These are phyloP conservation scores for Heliconius congener DNA, from an alignment of 1,140 invertebrate species.

Conservation along the genomic window DNA sequence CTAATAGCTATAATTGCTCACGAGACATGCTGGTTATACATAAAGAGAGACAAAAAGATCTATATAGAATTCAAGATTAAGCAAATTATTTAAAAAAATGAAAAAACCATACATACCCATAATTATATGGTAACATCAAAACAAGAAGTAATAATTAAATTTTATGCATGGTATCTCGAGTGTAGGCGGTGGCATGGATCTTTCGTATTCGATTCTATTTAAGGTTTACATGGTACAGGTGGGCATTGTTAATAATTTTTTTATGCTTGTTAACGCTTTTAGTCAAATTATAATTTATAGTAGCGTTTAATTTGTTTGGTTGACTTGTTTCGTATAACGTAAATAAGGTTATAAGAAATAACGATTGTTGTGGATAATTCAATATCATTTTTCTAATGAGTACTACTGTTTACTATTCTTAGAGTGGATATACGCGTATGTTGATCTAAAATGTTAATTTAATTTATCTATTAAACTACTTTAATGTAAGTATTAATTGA, in stretches of 20 bases:
- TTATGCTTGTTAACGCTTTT: constrained; percentile 39
- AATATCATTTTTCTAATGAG: too few species aligned
- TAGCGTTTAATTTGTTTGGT: not conserved
- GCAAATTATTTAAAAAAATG: not conserved
- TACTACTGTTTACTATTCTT: not conserved
- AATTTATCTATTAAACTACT: not conserved
- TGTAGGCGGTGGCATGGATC: constrained; percentile 58
- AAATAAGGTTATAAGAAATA: not conserved
- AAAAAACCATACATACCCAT: not conserved
- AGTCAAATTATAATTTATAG: constrained; percentile 21
- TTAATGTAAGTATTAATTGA: not conserved
- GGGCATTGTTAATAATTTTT: constrained; percentile 43
- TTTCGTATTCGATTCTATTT: constrained; percentile 68
- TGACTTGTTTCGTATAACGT: not conserved
- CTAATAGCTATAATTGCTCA: too few species aligned
- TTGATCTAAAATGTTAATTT: not conserved
- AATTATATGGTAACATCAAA: constrained; percentile 54
- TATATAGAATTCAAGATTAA: not conserved
- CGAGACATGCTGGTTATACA: not conserved
- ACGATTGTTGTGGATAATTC: not conserved
- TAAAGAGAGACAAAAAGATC: not conserved
- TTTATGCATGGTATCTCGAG: constrained; percentile 48
- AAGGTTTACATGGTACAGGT: constrained; percentile 54
- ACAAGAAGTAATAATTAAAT: constrained; percentile 60
- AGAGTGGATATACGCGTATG: not conserved